These are phyloP conservation scores for Cantharis nigra DNA, from an alignment of 2,888 invertebrate genomes.

Conservation along the genomic window DNA sequence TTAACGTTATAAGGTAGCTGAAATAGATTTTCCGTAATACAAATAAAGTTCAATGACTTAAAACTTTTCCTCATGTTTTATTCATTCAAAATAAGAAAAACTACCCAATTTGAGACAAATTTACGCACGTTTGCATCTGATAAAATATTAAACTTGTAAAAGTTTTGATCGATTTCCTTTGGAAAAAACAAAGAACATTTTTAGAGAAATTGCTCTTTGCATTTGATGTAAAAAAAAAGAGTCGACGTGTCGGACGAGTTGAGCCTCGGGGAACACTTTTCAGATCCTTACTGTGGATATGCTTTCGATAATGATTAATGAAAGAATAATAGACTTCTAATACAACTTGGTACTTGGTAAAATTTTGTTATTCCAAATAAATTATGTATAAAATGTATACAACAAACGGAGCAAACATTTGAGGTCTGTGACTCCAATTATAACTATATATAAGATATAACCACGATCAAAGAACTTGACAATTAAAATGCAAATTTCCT, in stretches of 20 bases:
- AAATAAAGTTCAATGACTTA: not conserved
- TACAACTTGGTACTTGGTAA: not conserved
- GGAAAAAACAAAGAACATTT: not conserved
- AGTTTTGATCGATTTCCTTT: not conserved
- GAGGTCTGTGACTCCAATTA: not conserved
- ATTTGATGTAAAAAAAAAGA: too few species aligned
- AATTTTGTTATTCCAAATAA: not conserved
- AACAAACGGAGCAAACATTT: not conserved
- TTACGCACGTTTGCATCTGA: not conserved
- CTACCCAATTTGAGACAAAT: not conserved
- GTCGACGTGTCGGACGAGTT: not conserved
- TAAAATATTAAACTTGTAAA: not conserved
- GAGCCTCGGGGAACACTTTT: not conserved
- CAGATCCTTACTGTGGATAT: not conserved
- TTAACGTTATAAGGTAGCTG: not conserved
- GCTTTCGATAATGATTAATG: not conserved
- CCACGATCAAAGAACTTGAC: not conserved
- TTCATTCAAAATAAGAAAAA: not conserved
- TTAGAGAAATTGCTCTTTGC: not conserved
- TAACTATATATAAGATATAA: not conserved
- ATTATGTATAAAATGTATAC: not conserved
- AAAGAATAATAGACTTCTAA: not conserved
- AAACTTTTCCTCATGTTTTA: not conserved
- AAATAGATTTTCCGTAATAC: not conserved
- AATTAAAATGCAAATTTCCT: not conserved